Conservation (phyloP, 2,113 vertebrate species). For the Tetrao urogallus region DNA sequence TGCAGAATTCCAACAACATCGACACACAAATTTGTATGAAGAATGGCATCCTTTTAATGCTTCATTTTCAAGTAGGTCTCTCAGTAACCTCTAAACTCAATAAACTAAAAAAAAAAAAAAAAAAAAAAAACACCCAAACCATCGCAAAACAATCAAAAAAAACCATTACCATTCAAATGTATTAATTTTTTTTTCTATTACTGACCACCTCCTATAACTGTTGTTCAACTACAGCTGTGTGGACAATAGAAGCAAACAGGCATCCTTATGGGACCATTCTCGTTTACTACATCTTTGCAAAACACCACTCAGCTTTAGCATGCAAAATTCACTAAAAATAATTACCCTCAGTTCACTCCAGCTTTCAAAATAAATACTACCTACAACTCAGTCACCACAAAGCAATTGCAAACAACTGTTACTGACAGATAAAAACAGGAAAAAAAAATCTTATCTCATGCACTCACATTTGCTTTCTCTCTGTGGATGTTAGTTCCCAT, state of each 20-base stretch:
- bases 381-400: constrained; percentile 24
- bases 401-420: constrained; percentile 32
- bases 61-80: neutral
- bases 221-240: neutral
- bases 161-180: neutral
- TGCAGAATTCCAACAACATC: neutral
- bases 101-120: neutral
- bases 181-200: neutral
- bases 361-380: constrained; percentile 40
- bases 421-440: constrained; percentile 27
- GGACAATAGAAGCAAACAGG: neutral
- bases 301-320: neutral
- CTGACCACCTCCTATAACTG: neutral
- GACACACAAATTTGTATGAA: neutral
- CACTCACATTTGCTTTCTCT: constrained; percentile 14
- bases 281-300: neutral
- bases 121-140: neutral
- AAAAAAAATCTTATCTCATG: neutral
- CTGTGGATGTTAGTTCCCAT: neutral
- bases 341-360: neutral
- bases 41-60: neutral
- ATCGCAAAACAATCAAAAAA: neutral
- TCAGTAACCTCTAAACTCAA: neutral
- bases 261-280: neutral
- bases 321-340: neutral